Evolutionary conservation across 2,888 invertebrate species (phyloP).

Genomic region (Pachycephus smyrnensis): DNA sequence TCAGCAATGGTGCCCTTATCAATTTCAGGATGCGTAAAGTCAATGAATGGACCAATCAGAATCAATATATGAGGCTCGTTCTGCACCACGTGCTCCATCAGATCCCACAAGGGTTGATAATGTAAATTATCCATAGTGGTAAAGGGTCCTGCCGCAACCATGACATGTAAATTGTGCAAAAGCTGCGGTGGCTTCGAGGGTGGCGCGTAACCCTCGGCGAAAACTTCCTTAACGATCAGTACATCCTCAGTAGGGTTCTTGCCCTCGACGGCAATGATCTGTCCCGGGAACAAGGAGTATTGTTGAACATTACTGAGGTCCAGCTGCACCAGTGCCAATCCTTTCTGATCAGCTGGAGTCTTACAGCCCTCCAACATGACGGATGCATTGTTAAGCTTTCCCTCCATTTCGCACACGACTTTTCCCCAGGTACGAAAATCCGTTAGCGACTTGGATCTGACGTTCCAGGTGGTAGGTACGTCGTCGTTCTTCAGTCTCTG

Average conservation of each 20-base stretch:
- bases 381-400: slow-evolving; percentile 78
- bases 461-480: slow-evolving; percentile 40
- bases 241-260: slow-evolving; percentile 77
- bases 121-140: slow-evolving; percentile 81
- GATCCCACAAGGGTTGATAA: slow-evolving; percentile 85
- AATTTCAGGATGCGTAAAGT: slow-evolving; percentile 76
- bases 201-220: slow-evolving; percentile 70
- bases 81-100: slow-evolving; percentile 76
- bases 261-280: slow-evolving; percentile 81
- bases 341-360: slow-evolving; percentile 59
- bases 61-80: slow-evolving; percentile 84
- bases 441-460: slow-evolving; percentile 59
- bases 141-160: slow-evolving; percentile 87
- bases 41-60: slow-evolving; percentile 88
- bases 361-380: slow-evolving; percentile 74
- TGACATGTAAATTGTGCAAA: slow-evolving; percentile 68
- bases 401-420: slow-evolving; percentile 80
- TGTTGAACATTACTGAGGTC: slow-evolving; percentile 70
- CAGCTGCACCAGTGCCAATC: slow-evolving; percentile 49
- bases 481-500: slow-evolving; percentile 31
- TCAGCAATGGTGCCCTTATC: slow-evolving; percentile 73
- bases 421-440: slow-evolving; percentile 75
- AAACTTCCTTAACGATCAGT: slow-evolving; percentile 77
- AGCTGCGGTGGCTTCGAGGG: slow-evolving; percentile 66
- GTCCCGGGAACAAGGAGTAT: slow-evolving; percentile 83